These are phyloP conservation scores for Hyperoplus immaculatus DNA, from an alignment of 2,797 vertebrate species.

Conservation along the genomic window DNA sequence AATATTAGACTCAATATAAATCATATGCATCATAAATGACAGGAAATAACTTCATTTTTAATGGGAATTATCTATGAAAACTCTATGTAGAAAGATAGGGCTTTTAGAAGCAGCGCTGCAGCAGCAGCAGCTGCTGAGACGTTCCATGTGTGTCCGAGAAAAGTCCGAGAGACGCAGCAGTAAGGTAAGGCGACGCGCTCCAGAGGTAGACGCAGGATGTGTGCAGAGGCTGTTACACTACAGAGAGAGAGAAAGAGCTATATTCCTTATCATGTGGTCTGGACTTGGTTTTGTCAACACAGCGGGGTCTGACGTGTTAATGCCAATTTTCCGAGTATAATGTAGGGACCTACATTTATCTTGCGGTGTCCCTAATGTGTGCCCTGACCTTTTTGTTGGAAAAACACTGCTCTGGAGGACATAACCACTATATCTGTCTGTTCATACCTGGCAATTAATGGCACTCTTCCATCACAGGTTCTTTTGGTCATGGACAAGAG, in stretches of 20 bases:
- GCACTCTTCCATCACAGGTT: constrained; percentile 87
- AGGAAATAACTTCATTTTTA: too few relatives aligned
- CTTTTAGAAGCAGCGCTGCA: too few relatives aligned
- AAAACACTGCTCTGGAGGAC: constrained; percentile 60
- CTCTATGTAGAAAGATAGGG: too few relatives aligned
- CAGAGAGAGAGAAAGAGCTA: background rate
- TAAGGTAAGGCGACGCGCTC: too few relatives aligned
- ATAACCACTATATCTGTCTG: constrained; percentile 52
- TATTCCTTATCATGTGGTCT: background rate
- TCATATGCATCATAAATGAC: too few relatives aligned
- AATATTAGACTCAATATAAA: too few relatives aligned
- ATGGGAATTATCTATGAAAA: too few relatives aligned
- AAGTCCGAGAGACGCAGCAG: too few relatives aligned
- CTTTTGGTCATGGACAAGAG: constrained; percentile 97
- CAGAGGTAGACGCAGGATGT: too few relatives aligned
- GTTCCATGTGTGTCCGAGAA: too few relatives aligned
- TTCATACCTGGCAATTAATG: constrained; percentile 64
- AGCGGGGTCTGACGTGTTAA: constrained; percentile 28
- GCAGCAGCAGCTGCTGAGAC: too few relatives aligned
- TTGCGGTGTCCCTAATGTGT: constrained; percentile 56
- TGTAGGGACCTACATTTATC: constrained; percentile 66
- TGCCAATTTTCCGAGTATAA: constrained; percentile 47
- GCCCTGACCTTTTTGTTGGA: constrained; percentile 42
- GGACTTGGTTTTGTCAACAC: constrained; percentile 28
- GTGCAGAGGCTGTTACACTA: too few relatives aligned